Base-by-base conservation (phyloP, 64 coral and sea anemone species). In the Montipora efflorescens region DNA sequence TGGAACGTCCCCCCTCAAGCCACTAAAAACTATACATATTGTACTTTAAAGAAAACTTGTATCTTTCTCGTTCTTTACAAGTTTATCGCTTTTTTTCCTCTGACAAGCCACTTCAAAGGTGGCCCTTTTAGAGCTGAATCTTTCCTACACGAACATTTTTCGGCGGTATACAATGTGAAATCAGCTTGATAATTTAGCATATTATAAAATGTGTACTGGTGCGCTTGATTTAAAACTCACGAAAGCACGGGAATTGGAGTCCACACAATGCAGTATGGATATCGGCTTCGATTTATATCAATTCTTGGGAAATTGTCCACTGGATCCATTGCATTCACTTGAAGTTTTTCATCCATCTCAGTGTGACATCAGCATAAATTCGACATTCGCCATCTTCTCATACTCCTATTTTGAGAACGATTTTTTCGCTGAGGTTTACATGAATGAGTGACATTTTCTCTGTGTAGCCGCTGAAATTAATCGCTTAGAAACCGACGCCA, bases 251-350 rank as follows among this genome's bases (percentile, higher is more conserved):
- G 98, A 7, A 99, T 99, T 44, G 98, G 98, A 10, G 98, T 99
- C 98, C 98, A 99, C 4, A 99, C 98, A 47, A 99, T 90, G 84
- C 98, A 99, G 58, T 84, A 96, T 1, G 98, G 98, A 80, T 92
- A 99, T 49, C 98, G 76, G 86, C 88, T 96, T 82, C 98, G 78
- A 78, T 52, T 20, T 71, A 51, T 20, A 82, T 99, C 92, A 58
- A 99, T 93, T 59, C 75, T 91, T 73, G 81, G 21, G 10, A 75
- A 90, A 79, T 7, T 79, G 59, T 85, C 88, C 4, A 90, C 92
- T 22, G 83, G 21, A 79, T 96, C 92, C 92, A 99, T 99, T n/a
- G 80, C 94, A 83, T 46, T 75, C 94, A 90, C 77, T 77, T 94
- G 51, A 25, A 81, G 83, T 77, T 87, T 91, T 68, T 71, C 82